Percentiles rank a stretch among this genome's conserved stretches.
Conservation (phyloP, 2,888 invertebrate species). For the Nasonovia ribisnigri region DNA sequence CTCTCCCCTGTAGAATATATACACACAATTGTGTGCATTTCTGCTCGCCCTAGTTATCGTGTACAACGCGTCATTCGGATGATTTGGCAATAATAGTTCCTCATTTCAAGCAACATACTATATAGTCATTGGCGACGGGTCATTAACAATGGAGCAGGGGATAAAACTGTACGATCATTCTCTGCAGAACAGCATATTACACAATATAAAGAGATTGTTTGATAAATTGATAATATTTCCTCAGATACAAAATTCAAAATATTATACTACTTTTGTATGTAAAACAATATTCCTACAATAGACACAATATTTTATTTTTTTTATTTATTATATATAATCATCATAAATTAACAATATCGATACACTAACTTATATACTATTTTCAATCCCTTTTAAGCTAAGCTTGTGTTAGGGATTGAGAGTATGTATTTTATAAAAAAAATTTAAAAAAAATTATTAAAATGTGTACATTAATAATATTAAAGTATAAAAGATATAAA, state of each 20-base stretch:
- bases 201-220: neutral
- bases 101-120: conserved; percentile 22
- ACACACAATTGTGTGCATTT: conserved; percentile 40
- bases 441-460: too few species aligned
- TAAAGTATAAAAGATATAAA: too few species aligned
- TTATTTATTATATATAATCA: too few species aligned
- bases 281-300: too few species aligned
- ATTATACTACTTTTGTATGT: neutral
- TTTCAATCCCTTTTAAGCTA: too few species aligned
- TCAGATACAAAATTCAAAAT: neutral
- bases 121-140: conserved; percentile 39
- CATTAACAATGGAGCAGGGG: conserved; percentile 45
- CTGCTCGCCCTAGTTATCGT: conserved; percentile 42
- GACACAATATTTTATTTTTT: too few species aligned
- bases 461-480: too few species aligned
- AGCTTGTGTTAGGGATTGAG: too few species aligned
- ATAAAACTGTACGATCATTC: conserved; percentile 50
- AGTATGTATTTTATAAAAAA: too few species aligned
- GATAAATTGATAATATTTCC: conserved; percentile 23
- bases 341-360: too few species aligned
- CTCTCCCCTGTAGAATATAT: conserved; percentile 38
- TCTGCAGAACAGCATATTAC: neutral
- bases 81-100: conserved; percentile 53
- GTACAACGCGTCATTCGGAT: conserved; percentile 45
- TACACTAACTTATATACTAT: too few species aligned